Evolutionary conservation across 2,888 invertebrate genomes (phyloP).

Genomic region (Oasisia sp.): DNA sequence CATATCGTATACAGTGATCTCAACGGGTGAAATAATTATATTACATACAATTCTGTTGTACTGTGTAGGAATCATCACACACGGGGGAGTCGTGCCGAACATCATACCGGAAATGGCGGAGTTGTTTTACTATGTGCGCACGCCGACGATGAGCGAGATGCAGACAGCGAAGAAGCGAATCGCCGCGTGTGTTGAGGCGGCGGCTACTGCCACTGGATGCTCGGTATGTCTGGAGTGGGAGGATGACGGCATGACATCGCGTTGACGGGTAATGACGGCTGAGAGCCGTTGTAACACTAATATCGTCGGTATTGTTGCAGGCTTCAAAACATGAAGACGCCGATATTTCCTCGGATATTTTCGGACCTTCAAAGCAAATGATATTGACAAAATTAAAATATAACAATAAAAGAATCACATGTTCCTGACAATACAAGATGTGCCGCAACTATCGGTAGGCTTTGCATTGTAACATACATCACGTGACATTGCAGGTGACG

Average conservation of each 20-base stretch:
- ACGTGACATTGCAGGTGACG: neutral
- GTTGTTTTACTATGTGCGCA: slow-evolving; percentile 51
- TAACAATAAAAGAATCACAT: too few species aligned
- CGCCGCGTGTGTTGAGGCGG: slow-evolving; percentile 51
- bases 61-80: slow-evolving; percentile 47
- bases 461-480: neutral
- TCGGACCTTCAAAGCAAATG: too few species aligned
- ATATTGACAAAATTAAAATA: too few species aligned
- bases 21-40: too few species aligned
- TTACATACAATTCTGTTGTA: neutral
- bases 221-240: neutral
- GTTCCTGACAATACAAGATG: too few species aligned
- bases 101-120: slow-evolving; percentile 55
- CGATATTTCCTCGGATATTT: too few species aligned
- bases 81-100: slow-evolving; percentile 53
- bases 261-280: too few species aligned
- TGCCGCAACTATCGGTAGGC: too few species aligned
- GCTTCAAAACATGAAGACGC: too few species aligned
- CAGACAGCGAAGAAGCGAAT: slow-evolving; percentile 48
- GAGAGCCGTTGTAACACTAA: too few species aligned
- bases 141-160: slow-evolving; percentile 52
- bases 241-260: neutral
- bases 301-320: too few species aligned
- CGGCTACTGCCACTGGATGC: slow-evolving; percentile 44
- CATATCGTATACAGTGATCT: neutral